A percentile compares a stretch with the other conserved stretches of the same genome.
Conservation (phyloP, 2,113 vertebrate species). For the Cheilinus undulatus region DNA sequence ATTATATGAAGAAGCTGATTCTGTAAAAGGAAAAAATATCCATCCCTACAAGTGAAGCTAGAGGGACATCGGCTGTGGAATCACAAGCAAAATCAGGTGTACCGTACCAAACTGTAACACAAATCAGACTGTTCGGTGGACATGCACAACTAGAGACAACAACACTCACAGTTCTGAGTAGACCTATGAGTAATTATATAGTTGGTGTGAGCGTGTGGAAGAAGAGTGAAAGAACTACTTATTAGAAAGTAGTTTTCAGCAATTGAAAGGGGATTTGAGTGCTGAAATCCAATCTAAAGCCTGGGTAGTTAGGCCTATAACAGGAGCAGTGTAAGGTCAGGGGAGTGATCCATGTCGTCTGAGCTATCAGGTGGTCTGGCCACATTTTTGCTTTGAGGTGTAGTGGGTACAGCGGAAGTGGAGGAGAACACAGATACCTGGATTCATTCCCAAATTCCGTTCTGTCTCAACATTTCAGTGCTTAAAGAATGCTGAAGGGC, state of each 20-base stretch:
- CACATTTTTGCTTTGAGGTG: slow-evolving; percentile 53
- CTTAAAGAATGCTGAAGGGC: slow-evolving; percentile 5
- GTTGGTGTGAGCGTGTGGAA: neutral
- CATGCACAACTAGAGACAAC: neutral
- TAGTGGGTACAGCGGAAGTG: slow-evolving; percentile 15
- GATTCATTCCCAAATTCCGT: slow-evolving; percentile 28
- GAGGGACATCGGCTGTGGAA: too few species aligned
- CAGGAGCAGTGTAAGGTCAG: slow-evolving; percentile 23
- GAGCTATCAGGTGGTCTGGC: slow-evolving; percentile 15
- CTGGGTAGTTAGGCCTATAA: slow-evolving; percentile 9
- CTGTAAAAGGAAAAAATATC: too few species aligned
- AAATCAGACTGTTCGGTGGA: too few species aligned
- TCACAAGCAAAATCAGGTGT: too few species aligned
- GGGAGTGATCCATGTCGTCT: slow-evolving; percentile 27
- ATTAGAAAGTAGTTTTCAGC: slow-evolving; percentile 4
- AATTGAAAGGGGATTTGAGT: slow-evolving; percentile 15
- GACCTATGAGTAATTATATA: neutral
- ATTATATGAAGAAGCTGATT: too few species aligned
- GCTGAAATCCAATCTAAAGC: slow-evolving; percentile 43
- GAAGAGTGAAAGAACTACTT: slow-evolving; percentile 1
- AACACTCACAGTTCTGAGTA: neutral
- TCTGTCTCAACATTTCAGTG: slow-evolving; percentile 28
- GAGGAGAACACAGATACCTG: slow-evolving; percentile 12
- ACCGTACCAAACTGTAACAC: too few species aligned
- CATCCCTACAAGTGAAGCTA: too few species aligned